Conservation (phyloP, 2,113 vertebrate genomes). For the Podarcis muralis region DNA sequence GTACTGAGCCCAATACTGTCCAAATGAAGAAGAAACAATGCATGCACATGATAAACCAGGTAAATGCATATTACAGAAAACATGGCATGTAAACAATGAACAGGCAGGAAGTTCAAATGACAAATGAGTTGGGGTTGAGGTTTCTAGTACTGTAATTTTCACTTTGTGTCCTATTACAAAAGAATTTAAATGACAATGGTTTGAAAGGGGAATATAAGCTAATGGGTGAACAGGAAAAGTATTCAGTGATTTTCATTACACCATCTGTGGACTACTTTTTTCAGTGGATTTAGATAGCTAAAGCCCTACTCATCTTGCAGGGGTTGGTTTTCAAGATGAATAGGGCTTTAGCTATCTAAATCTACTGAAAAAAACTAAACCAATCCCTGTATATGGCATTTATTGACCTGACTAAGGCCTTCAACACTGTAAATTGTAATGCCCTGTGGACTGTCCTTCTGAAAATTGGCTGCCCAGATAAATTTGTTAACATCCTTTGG, state of each 20-base stretch:
- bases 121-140: not conserved
- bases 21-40: not conserved
- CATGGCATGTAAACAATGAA: not conserved
- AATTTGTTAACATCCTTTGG: too few species aligned
- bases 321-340: too few species aligned
- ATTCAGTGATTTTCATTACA: not conserved
- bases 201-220: not conserved
- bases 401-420: too few species aligned
- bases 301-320: not conserved
- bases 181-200: slow-evolving; percentile 9
- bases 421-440: too few species aligned
- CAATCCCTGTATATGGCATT: too few species aligned
- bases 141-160: not conserved
- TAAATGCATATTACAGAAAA: not conserved
- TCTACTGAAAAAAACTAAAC: not conserved
- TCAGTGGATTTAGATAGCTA: not conserved
- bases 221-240: not conserved
- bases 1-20: not conserved
- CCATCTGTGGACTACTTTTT: not conserved
- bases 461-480: too few species aligned
- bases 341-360: not conserved
- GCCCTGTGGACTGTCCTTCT: too few species aligned
- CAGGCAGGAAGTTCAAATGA: not conserved
- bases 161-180: rapidly evolving
- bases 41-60: not conserved